Conservation (phyloP, 53 echinoderm and acorn worm genomes). For the Henricia sp. region DNA sequence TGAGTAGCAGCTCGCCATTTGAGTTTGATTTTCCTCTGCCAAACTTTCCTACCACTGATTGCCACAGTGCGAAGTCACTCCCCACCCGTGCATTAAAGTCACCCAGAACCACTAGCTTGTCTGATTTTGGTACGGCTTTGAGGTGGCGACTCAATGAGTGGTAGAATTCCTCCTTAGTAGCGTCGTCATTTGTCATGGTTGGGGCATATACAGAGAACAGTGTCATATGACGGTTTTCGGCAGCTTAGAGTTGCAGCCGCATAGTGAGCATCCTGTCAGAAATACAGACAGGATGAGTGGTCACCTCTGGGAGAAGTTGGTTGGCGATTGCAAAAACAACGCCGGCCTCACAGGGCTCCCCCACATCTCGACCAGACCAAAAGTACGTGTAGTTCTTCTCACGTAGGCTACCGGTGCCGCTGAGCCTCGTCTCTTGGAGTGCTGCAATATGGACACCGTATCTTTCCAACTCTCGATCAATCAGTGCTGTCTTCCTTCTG, state of each 20-base stretch:
- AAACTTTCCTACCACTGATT: slow-evolving; percentile 41
- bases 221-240: slow-evolving; percentile 20
- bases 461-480: slow-evolving; percentile 27
- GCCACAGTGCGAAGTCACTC: slow-evolving; percentile 12
- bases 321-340: slow-evolving; percentile 20
- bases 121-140: slow-evolving; percentile 36
- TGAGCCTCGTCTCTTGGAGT: slow-evolving; percentile 19
- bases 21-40: slow-evolving; percentile 47
- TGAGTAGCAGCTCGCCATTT: too few species aligned
- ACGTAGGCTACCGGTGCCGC: not conserved
- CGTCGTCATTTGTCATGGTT: too few species aligned
- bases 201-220: slow-evolving; percentile 14
- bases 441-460: slow-evolving; percentile 9
- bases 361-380: not conserved
- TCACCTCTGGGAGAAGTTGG: not conserved
- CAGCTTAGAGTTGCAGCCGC: not conserved
- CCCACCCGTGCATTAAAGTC: slow-evolving; percentile 70
- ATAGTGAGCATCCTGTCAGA: slow-evolving; percentile 3
- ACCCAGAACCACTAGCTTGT: slow-evolving; percentile 55
- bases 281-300: not conserved
- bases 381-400: not conserved
- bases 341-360: not conserved
- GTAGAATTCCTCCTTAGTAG: slow-evolving; percentile 53
- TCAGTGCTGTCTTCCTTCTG: slow-evolving; percentile 14
- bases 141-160: not conserved